These are phyloP conservation scores for Cassiopea xamachana DNA, from an alignment of 30 jellyfish, hydroid and myxozoan species.

Conservation along the genomic window DNA sequence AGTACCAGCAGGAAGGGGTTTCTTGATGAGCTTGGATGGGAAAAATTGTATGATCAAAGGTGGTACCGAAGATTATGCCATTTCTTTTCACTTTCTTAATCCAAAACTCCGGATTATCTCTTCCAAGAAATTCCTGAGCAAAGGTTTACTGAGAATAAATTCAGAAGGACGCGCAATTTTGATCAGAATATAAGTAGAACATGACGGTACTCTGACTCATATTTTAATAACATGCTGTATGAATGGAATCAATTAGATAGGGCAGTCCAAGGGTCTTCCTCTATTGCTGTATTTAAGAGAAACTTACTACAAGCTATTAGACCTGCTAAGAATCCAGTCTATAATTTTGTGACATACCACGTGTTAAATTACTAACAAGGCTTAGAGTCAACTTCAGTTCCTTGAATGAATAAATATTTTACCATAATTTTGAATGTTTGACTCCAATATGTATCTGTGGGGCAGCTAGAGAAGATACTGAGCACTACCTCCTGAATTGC, in stretches of 20 bases:
- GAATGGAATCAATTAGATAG: constrained; percentile 52
- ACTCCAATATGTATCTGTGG: constrained; percentile 30
- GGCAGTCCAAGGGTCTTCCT: constrained; percentile 16
- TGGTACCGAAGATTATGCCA: constrained; percentile 42
- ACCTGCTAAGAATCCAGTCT: constrained; percentile 44
- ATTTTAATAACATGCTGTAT: constrained; percentile 35
- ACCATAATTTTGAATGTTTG: constrained; percentile 26
- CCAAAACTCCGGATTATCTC: constrained; percentile 41
- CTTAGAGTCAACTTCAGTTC: constrained; percentile 30
- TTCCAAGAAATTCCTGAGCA: constrained; percentile 28
- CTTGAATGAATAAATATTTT: constrained; percentile 17
- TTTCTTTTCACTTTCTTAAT: constrained; percentile 19
- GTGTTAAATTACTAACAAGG: constrained; percentile 31
- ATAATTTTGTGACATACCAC: constrained; percentile 14
- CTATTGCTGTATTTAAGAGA: constrained; percentile 35
- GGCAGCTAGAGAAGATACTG: constrained; percentile 25
- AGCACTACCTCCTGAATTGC: constrained; percentile 43
- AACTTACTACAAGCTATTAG: constrained; percentile 29
- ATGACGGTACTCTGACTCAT: constrained; percentile 36
- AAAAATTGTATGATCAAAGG: constrained; percentile 27
- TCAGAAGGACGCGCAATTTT: constrained; percentile 28
- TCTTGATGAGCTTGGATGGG: constrained; percentile 50
- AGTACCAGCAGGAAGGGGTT: constrained; percentile 38
- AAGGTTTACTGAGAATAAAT: constrained; percentile 14
- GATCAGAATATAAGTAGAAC: constrained; percentile 39